These are phyloP conservation scores for Helostoma temminkii DNA, from an alignment of 2,797 vertebrate genomes.

Conservation along the genomic window DNA sequence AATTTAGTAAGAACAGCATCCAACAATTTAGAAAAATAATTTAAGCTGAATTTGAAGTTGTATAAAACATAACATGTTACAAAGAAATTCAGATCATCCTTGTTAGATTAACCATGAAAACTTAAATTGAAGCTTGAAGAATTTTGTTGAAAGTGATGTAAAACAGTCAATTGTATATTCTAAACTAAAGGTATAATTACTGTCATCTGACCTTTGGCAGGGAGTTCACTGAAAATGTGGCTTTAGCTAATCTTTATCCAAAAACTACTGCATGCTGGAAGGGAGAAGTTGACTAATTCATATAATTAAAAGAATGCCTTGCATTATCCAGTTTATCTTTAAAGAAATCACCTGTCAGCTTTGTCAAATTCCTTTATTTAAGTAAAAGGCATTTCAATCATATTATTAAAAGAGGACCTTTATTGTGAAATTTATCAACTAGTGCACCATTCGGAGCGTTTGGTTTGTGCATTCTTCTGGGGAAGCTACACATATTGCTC, in stretches of 20 bases:
- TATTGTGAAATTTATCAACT: slow-evolving; percentile 34
- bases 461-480: slow-evolving; percentile 42
- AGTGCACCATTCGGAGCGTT: slow-evolving; percentile 33
- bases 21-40: too few species aligned
- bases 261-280: background rate
- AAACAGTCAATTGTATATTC: background rate
- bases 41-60: too few species aligned
- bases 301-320: background rate
- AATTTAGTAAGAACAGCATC: too few species aligned
- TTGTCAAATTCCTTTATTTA: slow-evolving; percentile 1
- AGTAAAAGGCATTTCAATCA: background rate
- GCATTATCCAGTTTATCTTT: background rate
- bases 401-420: slow-evolving; percentile 24
- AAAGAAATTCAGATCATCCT: too few species aligned
- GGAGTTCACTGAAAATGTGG: background rate
- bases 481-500: slow-evolving; percentile 58
- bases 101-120: too few species aligned
- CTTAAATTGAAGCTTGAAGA: slow-evolving; percentile 14
- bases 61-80: too few species aligned
- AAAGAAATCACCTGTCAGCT: background rate
- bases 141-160: background rate
- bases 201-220: slow-evolving; percentile 13
- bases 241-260: background rate
- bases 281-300: background rate
- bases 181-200: background rate